Percentiles rank a stretch among this genome's conserved stretches.
Conservation (phyloP, 2,888 invertebrate genomes). For the Parochlus steinenii region DNA sequence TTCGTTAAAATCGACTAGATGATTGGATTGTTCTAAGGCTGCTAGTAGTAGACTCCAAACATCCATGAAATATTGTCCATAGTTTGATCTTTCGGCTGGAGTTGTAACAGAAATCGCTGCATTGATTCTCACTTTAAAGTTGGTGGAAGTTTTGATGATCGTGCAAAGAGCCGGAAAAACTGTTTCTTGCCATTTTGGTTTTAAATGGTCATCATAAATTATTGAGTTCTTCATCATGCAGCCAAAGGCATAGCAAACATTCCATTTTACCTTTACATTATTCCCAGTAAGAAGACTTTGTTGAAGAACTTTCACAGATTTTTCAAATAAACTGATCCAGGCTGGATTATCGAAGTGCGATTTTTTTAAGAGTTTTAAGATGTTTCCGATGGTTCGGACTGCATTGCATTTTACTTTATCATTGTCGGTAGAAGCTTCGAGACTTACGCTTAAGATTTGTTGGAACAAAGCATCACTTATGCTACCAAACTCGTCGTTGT, state of each 20-base stretch:
- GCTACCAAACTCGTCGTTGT: slow-evolving; percentile 39
- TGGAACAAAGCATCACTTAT: slow-evolving; percentile 50
- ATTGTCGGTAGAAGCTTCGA: slow-evolving; percentile 47
- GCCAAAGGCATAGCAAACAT: slow-evolving; percentile 76
- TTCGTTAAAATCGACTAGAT: slow-evolving; percentile 66
- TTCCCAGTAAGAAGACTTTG: slow-evolving; percentile 50
- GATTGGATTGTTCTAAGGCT: slow-evolving; percentile 60
- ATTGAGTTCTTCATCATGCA: slow-evolving; percentile 51
- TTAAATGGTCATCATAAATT: slow-evolving; percentile 31
- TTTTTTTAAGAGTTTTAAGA: slow-evolving; percentile 45
- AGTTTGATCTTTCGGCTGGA: slow-evolving; percentile 40
- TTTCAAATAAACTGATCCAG: slow-evolving; percentile 36
- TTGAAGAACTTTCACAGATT: slow-evolving; percentile 47
- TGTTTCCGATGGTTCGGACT: slow-evolving; percentile 65
- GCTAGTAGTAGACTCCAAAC: slow-evolving; percentile 56
- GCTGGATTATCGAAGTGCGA: slow-evolving; percentile 32
- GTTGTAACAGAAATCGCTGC: slow-evolving; percentile 60
- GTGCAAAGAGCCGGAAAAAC: slow-evolving; percentile 48
- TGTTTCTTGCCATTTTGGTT: slow-evolving; percentile 36
- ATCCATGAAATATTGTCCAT: slow-evolving; percentile 40
- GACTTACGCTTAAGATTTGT: slow-evolving; percentile 49
- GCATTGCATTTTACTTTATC: slow-evolving; percentile 63
- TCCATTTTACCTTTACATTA: slow-evolving; percentile 83
- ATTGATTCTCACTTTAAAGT: slow-evolving; percentile 81
- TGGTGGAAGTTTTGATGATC: slow-evolving; percentile 54